Conservation (phyloP, 1,140 invertebrate species). For the Drosophila nebulosa region DNA sequence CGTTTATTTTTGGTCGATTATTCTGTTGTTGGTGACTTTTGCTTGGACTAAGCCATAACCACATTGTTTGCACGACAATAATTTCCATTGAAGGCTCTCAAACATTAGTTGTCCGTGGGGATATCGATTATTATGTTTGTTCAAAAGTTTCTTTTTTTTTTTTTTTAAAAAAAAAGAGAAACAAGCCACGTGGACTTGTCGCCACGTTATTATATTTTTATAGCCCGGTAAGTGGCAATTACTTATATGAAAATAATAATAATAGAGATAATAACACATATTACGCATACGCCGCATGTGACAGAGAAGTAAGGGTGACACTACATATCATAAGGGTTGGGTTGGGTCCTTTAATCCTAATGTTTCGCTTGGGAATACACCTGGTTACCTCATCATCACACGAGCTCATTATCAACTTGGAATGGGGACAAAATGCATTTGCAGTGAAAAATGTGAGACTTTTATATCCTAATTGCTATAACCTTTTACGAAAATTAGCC, state of each 20-base stretch:
- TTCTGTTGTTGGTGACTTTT: conserved; percentile 38
- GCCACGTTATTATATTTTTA: conserved; percentile 45
- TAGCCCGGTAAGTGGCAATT: conserved; percentile 31
- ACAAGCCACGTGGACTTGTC: conserved; percentile 49
- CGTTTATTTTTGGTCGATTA: conserved; percentile 64
- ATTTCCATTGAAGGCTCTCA: conserved; percentile 55
- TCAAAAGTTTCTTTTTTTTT: conserved; percentile 20
- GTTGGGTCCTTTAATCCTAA: neutral
- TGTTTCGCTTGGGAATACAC: neutral
- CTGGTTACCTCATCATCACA: neutral
- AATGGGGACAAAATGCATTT: neutral
- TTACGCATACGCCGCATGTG: conserved; percentile 56
- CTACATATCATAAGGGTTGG: neutral
- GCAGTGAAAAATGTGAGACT: neutral
- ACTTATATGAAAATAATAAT: conserved; percentile 27
- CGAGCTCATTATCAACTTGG: neutral
- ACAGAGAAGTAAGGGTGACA: neutral
- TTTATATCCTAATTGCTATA: neutral
- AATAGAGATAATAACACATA: conserved; percentile 29
- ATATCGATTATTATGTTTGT: conserved; percentile 71
- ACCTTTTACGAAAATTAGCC: neutral
- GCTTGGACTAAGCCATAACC: conserved; percentile 30
- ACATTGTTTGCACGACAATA: conserved; percentile 37
- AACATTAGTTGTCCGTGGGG: conserved; percentile 34
- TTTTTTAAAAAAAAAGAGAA: too few relatives aligned